Evolutionary conservation across 2,113 vertebrate genomes (phyloP).

Genomic region (Pleuronectes platessa): DNA sequence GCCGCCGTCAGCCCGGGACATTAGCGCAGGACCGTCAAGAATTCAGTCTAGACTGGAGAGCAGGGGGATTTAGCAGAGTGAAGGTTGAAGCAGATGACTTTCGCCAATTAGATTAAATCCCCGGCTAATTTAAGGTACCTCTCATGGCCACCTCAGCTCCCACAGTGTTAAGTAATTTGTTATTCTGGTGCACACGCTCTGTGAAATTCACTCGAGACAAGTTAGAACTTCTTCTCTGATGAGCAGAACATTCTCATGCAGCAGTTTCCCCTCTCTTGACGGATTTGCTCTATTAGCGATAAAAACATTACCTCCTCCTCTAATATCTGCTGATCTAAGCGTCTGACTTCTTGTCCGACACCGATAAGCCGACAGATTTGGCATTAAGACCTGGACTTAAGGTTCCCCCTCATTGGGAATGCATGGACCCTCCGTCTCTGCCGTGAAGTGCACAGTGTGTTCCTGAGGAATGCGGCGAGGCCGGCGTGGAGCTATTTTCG

Average conservation of each 20-base stretch:
- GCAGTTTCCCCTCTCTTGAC: background rate
- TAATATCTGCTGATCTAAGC: constrained; percentile 23
- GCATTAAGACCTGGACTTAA: constrained; percentile 10
- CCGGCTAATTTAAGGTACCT: constrained; percentile 77
- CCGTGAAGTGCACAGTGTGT: constrained; percentile 59
- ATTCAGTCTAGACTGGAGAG: constrained; percentile 80
- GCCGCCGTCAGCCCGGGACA: constrained; percentile 57
- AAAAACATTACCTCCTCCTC: constrained; percentile 13
- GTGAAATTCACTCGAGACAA: background rate
- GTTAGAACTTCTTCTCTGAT: background rate
- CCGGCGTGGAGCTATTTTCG: constrained; percentile 89
- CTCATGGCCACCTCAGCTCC: constrained; percentile 48
- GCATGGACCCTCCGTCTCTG: constrained; percentile 23
- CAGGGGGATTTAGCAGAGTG: constrained; percentile 67
- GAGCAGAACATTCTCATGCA: background rate
- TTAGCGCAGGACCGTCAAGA: constrained; percentile 75
- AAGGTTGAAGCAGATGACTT: constrained; percentile 80
- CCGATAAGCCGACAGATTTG: constrained; percentile 23
- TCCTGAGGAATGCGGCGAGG: constrained; percentile 86
- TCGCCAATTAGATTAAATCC: constrained; percentile 80
- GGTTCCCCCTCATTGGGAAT: constrained; percentile 7
- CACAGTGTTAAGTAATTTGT: constrained; percentile 47
- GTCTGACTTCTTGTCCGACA: constrained; percentile 67
- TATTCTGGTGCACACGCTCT: constrained; percentile 61
- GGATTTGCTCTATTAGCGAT: background rate